Conservation (phyloP, 2,888 invertebrate species). For the Orthosia gracilis region DNA sequence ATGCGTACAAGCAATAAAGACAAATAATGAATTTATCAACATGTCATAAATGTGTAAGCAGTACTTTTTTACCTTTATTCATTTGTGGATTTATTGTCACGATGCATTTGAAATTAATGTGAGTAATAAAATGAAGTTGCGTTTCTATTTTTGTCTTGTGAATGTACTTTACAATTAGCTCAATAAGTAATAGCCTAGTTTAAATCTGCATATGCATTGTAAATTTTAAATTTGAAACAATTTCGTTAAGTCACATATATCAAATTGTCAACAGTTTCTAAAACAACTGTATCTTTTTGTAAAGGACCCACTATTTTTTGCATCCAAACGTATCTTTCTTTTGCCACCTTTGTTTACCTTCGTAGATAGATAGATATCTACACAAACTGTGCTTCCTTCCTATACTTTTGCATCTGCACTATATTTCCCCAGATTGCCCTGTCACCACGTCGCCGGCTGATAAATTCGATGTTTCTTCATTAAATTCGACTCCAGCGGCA, state of each 20-base stretch:
- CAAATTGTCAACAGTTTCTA: not conserved
- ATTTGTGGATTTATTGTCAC: constrained; percentile 33
- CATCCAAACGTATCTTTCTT: not conserved
- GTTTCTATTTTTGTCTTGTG: constrained; percentile 11
- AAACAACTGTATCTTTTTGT: not conserved
- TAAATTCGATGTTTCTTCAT: constrained; percentile 72
- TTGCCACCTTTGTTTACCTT: not conserved
- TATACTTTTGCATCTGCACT: constrained; percentile 50
- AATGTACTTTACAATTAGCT: not conserved
- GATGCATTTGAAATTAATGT: constrained; percentile 28
- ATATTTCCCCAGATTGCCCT: constrained; percentile 57
- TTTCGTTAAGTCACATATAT: not conserved
- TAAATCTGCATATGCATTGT: too few relatives aligned
- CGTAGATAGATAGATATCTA: constrained; percentile 3
- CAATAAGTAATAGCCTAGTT: not conserved
- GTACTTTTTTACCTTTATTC: constrained; percentile 44
- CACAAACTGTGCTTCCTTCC: constrained; percentile 22
- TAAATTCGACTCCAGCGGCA: constrained; percentile 61
- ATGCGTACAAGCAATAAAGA: constrained; percentile 38
- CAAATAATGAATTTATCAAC: constrained; percentile 42
- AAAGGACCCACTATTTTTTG: constrained; percentile 23
- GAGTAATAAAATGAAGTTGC: constrained; percentile 24
- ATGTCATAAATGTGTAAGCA: constrained; percentile 38
- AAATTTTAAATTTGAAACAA: not conserved
- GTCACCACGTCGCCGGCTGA: constrained; percentile 67